Evolutionary conservation across 2,888 invertebrate genomes (phyloP), one percentile per base, ranked within the genome.

Genomic region (Gymnoscelis rufifasciata): DNA sequence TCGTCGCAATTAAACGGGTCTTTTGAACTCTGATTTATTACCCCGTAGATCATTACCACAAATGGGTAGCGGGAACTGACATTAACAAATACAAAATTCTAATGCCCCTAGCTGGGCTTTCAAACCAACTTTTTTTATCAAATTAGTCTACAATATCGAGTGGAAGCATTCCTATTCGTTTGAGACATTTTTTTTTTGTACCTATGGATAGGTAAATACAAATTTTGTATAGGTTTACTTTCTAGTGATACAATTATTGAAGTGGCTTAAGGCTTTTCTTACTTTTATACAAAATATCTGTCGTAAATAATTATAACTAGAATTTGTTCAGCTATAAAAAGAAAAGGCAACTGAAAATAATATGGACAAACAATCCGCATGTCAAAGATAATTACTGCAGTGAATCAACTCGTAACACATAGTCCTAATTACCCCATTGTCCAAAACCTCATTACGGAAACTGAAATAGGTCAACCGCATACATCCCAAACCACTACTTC

Each of bases 11-110:
- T 68, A 66, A 67, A 67, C 54, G 48, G 54, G 58, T 66, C 63
- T 67, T 73, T 64, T 72, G 63, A 66, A 66, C 66, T 64, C 53
- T 69, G 68, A 72, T 71, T 70, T 67, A 67, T 68, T 60, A 66
- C 57, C 43, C 42, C 47, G 59, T 60, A 54, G 60, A 65, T 67
- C 67, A 70, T 74, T 70, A 69, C 62, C 59, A 62, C 60, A 63
- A 64, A 66, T 69, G 67, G 58, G 60, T 61, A 57, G 66, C 60
- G 59, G 65, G 61, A 63, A 64, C 66, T 67, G 68, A 66, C 71
- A 63, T 47, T 60, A 66, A 73, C 65, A 67, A 66, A 73, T 71
- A 64, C 59, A 52, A 63, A 63, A 62, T 45, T 64, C 30, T 63
- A 64, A 71, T 67, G 63, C 67, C 55, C n/a, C 56, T 47, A 60